Evolutionary conservation across 2,888 invertebrate genomes (phyloP), one percentile per base, ranked within the genome.

Genomic region (Elysia crispata): DNA sequence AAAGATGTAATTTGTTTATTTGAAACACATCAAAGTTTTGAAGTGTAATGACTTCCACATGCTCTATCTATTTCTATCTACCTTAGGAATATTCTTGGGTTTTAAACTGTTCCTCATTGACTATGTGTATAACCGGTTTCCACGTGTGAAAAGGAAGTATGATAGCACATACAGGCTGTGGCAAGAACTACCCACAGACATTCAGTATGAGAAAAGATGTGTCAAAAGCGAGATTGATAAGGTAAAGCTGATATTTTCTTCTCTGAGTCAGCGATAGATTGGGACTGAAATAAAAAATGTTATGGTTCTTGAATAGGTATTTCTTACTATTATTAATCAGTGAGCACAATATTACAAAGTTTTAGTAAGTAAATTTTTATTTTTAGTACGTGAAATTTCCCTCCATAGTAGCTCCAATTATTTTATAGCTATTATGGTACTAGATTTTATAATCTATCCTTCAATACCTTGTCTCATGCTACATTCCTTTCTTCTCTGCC

Each of bases 71-170:
- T 41, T 5, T 54, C 54, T 41, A 3, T 41, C 41, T 11, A 3
- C 41, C 11, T 31, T 83, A 91, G 91, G 91, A 60, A 60, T 91
- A 15, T 87, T 87, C 50, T 62, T 92, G 28, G 93, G 93, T 8
- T 86, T 93, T 20, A 93, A 93, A 83, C 81, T 93, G 76, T 93
- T 93, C 85, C 84, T 93, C 50, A 89, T 93, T 50, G 92, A 93
- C 74, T 92, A 92, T 85, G 83, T 93, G 41, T 93, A 92, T 86
- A 87, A 90, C 81, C 89, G 91, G 41, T 93, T 92, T 84, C 93
- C 93, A 8, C 88, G 92, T 62, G 88, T 93, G 28, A 91, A 92
- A 67, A 88, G 88, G 80, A 91, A 92, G 77, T 92, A 92, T 83
- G 92, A 93, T 83, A 86, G 90, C 3, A 85, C 88, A 0, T 86